A percentile compares a stretch with the other conserved stretches of the same genome.
These are phyloP conservation scores for Phyllostomus discolor DNA, from an alignment of 2,113 vertebrate species.

Conservation along the genomic window DNA sequence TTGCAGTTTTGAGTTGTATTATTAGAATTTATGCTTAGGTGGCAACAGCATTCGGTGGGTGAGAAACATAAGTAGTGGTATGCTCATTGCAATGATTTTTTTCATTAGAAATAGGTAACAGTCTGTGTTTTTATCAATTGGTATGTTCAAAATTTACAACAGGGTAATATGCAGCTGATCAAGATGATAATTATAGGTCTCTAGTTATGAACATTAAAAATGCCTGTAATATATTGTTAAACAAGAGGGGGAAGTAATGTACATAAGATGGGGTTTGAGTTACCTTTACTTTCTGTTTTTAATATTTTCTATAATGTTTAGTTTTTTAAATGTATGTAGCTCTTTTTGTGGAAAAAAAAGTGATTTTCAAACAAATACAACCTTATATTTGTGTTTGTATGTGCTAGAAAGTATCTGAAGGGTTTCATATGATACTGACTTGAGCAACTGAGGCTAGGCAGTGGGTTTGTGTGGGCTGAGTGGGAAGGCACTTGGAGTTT, in stretches of 20 bases:
- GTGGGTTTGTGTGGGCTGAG: constrained; percentile 13
- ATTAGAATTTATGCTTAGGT: not conserved
- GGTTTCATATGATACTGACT: constrained; percentile 11
- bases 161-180: not conserved
- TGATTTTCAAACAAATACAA: not conserved
- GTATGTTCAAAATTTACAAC: not conserved
- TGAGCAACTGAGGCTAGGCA: not conserved
- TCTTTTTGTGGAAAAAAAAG: not conserved
- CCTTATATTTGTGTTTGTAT: not conserved
- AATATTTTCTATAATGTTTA: not conserved
- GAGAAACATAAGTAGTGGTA: not conserved
- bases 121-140: not conserved
- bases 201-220: not conserved
- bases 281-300: not conserved
- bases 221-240: not conserved
- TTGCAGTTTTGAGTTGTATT: not conserved
- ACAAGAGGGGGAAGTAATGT: not conserved
- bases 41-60: not conserved
- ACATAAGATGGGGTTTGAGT: not conserved
- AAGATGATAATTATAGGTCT: constrained; percentile 6
- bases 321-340: not conserved
- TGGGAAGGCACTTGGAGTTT: not conserved
- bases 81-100: not conserved
- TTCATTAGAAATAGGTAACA: not conserved
- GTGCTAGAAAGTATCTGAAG: not conserved